These are phyloP conservation scores for Cercopithecus diana DNA, from an alignment of 2,797 vertebrate species.

Conservation along the genomic window DNA sequence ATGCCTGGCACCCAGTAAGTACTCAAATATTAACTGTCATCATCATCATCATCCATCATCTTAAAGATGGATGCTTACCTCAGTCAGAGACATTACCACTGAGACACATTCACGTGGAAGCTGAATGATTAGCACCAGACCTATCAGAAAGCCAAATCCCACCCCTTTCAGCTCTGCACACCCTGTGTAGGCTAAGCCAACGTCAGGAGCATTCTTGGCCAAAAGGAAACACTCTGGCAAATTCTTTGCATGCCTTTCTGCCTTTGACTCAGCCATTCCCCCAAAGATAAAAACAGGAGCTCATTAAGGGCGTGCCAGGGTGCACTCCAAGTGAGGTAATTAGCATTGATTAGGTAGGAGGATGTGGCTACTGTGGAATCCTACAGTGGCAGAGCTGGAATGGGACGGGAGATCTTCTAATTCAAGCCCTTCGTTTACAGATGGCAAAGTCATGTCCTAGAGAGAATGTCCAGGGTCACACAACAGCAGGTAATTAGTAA, in stretches of 20 bases:
- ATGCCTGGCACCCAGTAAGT: neutral
- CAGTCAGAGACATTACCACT: neutral
- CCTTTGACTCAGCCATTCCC: slow-evolving; percentile 49
- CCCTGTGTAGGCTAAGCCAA: neutral
- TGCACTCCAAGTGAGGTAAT: neutral
- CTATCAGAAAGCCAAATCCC: slow-evolving; percentile 44
- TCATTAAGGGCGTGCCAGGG: slow-evolving; percentile 35
- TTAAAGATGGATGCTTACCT: slow-evolving; percentile 17
- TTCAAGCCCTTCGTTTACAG: neutral
- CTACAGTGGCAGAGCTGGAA: neutral
- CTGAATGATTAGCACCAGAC: neutral
- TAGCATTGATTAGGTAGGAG: neutral
- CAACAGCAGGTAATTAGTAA: neutral
- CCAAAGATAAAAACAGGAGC: slow-evolving; percentile 50
- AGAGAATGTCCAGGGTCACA: neutral
- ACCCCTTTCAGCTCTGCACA: neutral
- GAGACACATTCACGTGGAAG: neutral
- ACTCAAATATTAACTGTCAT: neutral
- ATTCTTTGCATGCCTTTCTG: slow-evolving; percentile 58
- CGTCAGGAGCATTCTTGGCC: slow-evolving; percentile 41
- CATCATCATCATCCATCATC: neutral
- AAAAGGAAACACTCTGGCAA: slow-evolving; percentile 54
- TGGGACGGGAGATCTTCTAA: neutral
- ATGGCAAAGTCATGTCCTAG: neutral
- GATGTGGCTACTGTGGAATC: neutral